These are phyloP conservation scores for Polietes domitor DNA, from an alignment of 2,888 invertebrate species.

Conservation along the genomic window DNA sequence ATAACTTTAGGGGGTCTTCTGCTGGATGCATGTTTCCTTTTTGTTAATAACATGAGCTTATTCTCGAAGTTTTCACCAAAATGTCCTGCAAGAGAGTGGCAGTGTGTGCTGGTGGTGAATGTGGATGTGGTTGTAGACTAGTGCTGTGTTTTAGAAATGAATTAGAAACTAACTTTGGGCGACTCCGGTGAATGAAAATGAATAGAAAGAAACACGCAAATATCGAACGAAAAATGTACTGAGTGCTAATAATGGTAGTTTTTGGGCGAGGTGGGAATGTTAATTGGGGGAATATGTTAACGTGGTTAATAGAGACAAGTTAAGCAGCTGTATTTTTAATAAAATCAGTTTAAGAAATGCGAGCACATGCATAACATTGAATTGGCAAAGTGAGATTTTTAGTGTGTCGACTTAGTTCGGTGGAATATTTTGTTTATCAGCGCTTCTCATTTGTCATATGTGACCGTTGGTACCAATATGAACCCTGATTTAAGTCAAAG, in stretches of 20 bases:
- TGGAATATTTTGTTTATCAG: too few relatives aligned
- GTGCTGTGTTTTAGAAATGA: conserved; percentile 7
- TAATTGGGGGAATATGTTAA: background rate
- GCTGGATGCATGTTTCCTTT: conserved; percentile 15
- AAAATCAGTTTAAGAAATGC: too few relatives aligned
- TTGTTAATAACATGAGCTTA: conserved; percentile 48
- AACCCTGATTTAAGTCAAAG: too few relatives aligned
- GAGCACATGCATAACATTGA: too few relatives aligned
- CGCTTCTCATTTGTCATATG: too few relatives aligned
- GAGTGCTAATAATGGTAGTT: background rate
- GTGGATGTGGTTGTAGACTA: background rate
- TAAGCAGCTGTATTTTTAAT: too few relatives aligned
- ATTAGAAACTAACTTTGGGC: conserved; percentile 10
- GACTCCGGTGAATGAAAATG: background rate
- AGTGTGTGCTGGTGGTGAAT: too few relatives aligned
- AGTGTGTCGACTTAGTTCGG: too few relatives aligned
- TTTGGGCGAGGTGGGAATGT: background rate
- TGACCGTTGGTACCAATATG: too few relatives aligned
- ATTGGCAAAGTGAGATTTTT: too few relatives aligned
- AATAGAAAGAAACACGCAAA: conserved; percentile 20
- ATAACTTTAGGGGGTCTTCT: conserved; percentile 28
- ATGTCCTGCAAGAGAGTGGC: background rate
- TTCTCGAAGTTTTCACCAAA: conserved; percentile 28
- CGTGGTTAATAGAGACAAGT: too few relatives aligned
- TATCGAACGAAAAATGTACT: background rate